Evolutionary conservation across 2,888 invertebrate species (phyloP).

Genomic region (Drosophila paramelanica): DNA sequence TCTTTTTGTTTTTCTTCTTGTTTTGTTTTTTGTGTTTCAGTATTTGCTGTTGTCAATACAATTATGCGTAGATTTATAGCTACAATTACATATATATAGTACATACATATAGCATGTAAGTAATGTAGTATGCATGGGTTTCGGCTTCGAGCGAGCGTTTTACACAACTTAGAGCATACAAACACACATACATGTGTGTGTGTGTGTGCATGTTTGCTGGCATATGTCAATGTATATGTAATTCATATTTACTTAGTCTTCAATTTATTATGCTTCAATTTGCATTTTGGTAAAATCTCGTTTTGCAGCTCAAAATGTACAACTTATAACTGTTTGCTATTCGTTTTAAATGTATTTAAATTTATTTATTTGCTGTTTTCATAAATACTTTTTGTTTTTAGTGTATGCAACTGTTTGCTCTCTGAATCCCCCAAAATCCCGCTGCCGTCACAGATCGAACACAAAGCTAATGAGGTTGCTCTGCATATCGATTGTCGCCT

Average conservation of each 20-base stretch:
- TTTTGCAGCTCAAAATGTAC: slow-evolving; percentile 60
- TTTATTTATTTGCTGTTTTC: slow-evolving; percentile 13
- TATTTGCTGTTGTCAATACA: slow-evolving; percentile 32
- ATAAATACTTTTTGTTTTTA: slow-evolving; percentile 12
- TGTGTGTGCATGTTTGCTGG: slow-evolving; percentile 4
- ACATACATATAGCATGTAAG: slow-evolving; percentile 34
- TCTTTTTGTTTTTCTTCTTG: neutral
- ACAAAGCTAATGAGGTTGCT: slow-evolving; percentile 34
- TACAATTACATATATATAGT: slow-evolving; percentile 60
- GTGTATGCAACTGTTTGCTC: slow-evolving; percentile 39
- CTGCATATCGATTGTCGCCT: slow-evolving; percentile 21
- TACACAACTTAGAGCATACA: slow-evolving; percentile 29
- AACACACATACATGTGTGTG: slow-evolving; percentile 13
- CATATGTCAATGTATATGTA: slow-evolving; percentile 34
- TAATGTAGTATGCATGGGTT: slow-evolving; percentile 22
- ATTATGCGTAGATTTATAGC: slow-evolving; percentile 53
- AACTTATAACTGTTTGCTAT: slow-evolving; percentile 65
- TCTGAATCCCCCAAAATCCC: slow-evolving; percentile 22
- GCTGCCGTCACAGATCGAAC: slow-evolving; percentile 20
- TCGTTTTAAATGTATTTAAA: slow-evolving; percentile 31
- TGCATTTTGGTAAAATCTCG: slow-evolving; percentile 66
- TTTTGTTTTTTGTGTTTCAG: slow-evolving; percentile 21
- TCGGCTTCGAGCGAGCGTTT: slow-evolving; percentile 27
- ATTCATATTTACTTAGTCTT: slow-evolving; percentile 72
- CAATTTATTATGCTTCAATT: slow-evolving; percentile 62